A percentile compares a stretch with the other conserved stretches of the same genome.
Evolutionary conservation across 2,113 vertebrate genomes (phyloP).

Genomic region (Solea senegalensis): DNA sequence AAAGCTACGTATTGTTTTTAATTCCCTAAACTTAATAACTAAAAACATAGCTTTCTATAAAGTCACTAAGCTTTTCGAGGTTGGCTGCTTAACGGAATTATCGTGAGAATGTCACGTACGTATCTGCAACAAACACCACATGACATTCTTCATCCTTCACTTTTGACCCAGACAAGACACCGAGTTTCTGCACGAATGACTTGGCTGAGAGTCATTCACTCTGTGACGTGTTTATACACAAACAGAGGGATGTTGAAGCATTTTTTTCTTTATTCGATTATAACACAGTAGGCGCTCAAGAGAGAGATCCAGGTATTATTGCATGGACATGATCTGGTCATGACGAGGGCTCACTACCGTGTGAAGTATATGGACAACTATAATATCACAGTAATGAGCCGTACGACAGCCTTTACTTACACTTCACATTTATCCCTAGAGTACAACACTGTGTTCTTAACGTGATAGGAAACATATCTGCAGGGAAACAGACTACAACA

Average conservation of each 20-base stretch:
- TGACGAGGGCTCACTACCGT: too few species aligned
- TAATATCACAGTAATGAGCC: neutral
- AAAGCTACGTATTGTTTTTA: neutral
- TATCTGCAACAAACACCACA: neutral
- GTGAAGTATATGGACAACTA: neutral
- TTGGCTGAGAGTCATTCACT: neutral
- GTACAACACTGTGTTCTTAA: neutral
- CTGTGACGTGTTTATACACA: neutral
- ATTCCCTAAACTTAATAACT: neutral
- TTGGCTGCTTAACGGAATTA: neutral
- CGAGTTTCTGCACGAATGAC: constrained; percentile 3
- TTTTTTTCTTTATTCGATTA: neutral
- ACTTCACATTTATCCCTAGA: neutral
- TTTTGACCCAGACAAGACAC: constrained; percentile 19
- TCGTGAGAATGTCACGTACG: neutral
- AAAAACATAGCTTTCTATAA: neutral
- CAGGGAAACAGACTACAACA: too few species aligned
- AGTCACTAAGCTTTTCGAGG: neutral
- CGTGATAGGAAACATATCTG: too few species aligned
- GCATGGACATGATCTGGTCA: neutral
- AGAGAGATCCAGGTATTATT: neutral
- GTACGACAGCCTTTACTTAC: neutral
- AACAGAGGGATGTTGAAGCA: neutral
- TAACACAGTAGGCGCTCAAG: too few species aligned
- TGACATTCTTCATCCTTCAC: constrained; percentile 21